Base-by-base conservation (phyloP, 2,113 vertebrate genomes). In the Zosterops hypoxanthus region DNA sequence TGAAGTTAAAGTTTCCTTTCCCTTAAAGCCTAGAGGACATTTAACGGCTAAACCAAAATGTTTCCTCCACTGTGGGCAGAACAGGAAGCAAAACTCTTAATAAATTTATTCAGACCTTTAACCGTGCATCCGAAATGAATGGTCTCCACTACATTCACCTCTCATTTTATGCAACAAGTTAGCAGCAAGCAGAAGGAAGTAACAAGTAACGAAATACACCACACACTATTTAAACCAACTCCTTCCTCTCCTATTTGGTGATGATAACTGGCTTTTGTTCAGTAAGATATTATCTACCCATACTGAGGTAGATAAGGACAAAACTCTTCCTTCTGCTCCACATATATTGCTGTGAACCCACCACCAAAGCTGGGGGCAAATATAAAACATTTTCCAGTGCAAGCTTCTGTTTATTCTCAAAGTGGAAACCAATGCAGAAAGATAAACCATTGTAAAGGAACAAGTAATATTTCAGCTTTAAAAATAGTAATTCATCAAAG, bases 391-490 rank as follows among this genome's bases (percentile, higher is more conserved):
- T 65, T 61, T 60, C 57, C 23, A 80, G 24, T 26, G 77, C 14
- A 73, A 47, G 36, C 33, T 77, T 65, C 64, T 80, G 16, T 76
- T 95, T 65, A 61, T 79, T 86, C 46, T 42, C 25, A n/a, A 89
- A 91, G 78, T 23, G 28, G n/a, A 87, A 86, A 52, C 26, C 79
- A 68, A 77, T 41, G 31, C 63, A 86, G 68, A 20, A 63, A 86
- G 86, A 92, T 46, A 96, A 96, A 91, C n/a, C 28, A 87, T 13
- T 66, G 53, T 65, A 84, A 90, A 79, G 31, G 52, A 82, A 69
- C 36, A 91, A 91, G 42, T 72, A 53, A 71, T 18, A 42, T 70
- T 87, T 83, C 86, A 92, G 36, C 47, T 89, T 94, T 63, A 63
- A 85, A 82, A 91, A 80, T 11, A 72, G 59, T 7, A 72, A 61